phyloP scores from a whole-genome alignment of 2,888 invertebrate genomes.

The Hirtodrosophila trivittata region DNA sequence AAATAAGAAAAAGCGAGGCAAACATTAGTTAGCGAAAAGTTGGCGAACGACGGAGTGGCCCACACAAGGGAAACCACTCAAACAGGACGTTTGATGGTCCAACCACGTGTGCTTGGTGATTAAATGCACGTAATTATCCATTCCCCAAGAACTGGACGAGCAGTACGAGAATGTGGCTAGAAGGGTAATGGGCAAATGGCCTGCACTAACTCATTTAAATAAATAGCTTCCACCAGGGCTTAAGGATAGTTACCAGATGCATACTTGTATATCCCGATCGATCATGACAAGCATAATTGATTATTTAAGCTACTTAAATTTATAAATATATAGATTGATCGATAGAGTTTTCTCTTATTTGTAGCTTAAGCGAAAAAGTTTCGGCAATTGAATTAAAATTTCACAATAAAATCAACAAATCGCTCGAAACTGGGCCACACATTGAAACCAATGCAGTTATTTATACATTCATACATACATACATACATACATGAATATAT shows the following conservation, averaged over 20 bases:
- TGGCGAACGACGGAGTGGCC: slow-evolving; percentile 29
- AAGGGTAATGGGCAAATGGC: no score
- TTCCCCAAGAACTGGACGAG: slow-evolving; percentile 15
- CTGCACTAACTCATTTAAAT: no score
- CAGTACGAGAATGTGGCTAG: slow-evolving; percentile 7
- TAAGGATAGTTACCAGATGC: no score
- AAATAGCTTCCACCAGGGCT: no score
- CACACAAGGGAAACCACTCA: slow-evolving; percentile 17
- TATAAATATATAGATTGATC: no score
- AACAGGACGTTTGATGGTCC: slow-evolving; percentile 22
- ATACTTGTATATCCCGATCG: no score
- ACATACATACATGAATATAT: background rate
- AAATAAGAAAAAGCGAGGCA: slow-evolving; percentile 35
- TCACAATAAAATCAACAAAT: slow-evolving; percentile 41
- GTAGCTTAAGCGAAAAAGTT: background rate
- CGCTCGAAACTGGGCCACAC: slow-evolving; percentile 52
- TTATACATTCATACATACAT: background rate
- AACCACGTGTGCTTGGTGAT: slow-evolving; percentile 49
- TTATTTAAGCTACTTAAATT: no score
- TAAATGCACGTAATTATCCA: slow-evolving; percentile 59
- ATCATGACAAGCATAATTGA: no score
- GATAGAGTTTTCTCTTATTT: no score
- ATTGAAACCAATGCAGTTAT: slow-evolving; percentile 16
- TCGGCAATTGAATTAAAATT: slow-evolving; percentile 39
- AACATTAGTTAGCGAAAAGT: slow-evolving; percentile 59